Evolutionary conservation across 2,797 vertebrate genomes (phyloP), one percentile per base, ranked within the genome.

Genomic region (Rallus crepitans): DNA sequence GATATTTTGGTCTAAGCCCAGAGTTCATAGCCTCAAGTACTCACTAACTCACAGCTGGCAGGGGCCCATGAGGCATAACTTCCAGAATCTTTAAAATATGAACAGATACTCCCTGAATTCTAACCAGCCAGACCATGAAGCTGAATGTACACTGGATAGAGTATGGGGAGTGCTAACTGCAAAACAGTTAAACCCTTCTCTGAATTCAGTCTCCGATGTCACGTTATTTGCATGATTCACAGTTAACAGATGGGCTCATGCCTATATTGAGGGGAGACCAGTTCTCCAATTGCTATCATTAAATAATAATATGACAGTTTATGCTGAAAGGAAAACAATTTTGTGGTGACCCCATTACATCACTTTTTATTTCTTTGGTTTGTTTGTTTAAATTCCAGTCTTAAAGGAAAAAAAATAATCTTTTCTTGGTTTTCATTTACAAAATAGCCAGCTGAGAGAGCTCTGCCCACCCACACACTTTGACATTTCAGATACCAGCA

Each of bases 191-290:
- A 98, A 94, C 71, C 56, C 69, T 92, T 96, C 89, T 91, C 89
- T 93, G 86, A 78, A 47, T 47, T 47, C 47, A 94, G 60, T 92
- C 93, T 96, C 93, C 24, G 5, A 8, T 89, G 82, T 88, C 94
- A 82, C 66, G 20, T 93, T 97, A 96, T 97, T 97, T 97, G 96
- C 76, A 84, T 97, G 96, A 98, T 95, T 97, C 98, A 97, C 88
- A 93, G 89, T 78, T 94, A 97, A 97, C 97, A 97, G 97, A 97
- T 98, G 97, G 97, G 76, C 87, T 96, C 70, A 75, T 96, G 97
- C 91, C 79, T 96, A 9, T 96, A 91, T 80, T 93, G 95, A 96
- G 89, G 86, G 92, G 84, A 68, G 87, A 92, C 21, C 23, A 28
- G 77, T 94, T 97, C 84, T 85, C 86, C 85, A 86, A 76, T 95